These are phyloP conservation scores for Entomobrya proxima DNA, from an alignment of 2,888 invertebrate genomes.

Conservation along the genomic window DNA sequence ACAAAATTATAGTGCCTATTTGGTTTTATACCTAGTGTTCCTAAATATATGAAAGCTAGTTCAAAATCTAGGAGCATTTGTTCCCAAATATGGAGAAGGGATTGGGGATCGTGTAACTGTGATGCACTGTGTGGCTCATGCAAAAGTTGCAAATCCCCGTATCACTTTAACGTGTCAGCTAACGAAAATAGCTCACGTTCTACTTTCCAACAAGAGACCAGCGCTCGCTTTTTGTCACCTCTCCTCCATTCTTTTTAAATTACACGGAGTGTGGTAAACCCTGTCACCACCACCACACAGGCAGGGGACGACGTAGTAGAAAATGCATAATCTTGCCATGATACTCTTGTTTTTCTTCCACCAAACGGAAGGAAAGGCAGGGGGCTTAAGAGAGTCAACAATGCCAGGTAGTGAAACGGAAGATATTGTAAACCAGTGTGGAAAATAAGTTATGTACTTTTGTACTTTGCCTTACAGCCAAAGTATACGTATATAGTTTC, in stretches of 20 bases:
- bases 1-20: too few relatives aligned
- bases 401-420: neutral
- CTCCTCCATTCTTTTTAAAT: neutral
- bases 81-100: too few relatives aligned
- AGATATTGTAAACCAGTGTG: neutral
- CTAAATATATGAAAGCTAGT: too few relatives aligned
- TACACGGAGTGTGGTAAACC: neutral
- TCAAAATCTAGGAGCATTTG: too few relatives aligned
- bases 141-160: neutral
- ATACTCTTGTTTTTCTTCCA: neutral
- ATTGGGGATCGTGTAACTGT: too few relatives aligned
- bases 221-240: neutral
- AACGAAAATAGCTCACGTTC: neutral
- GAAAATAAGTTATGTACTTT: neutral
- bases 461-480: too few relatives aligned
- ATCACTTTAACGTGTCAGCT: neutral
- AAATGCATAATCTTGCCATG: neutral
- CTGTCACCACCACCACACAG: neutral
- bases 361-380: neutral
- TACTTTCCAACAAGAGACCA: neutral
- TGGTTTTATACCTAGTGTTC: too few relatives aligned
- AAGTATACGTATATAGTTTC: too few relatives aligned
- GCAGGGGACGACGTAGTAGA: neutral
- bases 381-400: slow-evolving; percentile 1
- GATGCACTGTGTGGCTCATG: too few relatives aligned